phyloP scores from a whole-genome alignment of 2,888 invertebrate species.

The Pasiphila rectangulata region DNA sequence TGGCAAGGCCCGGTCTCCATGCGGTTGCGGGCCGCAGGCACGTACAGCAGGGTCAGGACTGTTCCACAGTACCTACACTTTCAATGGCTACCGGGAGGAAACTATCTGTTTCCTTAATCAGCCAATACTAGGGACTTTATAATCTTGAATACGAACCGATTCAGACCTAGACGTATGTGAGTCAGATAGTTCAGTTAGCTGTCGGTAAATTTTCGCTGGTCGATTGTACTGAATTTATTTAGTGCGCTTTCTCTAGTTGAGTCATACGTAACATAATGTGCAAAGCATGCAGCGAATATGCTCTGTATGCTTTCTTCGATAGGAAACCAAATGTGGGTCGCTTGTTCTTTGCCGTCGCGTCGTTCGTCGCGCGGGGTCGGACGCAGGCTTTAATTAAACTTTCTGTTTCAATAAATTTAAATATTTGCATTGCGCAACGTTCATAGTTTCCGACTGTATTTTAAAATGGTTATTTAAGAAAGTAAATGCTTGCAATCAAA shows the following conservation, averaged over 20 bases:
- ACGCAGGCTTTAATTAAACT: no score
- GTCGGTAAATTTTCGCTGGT: neutral
- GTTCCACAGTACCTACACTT: constrained; percentile 12
- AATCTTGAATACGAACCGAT: neutral
- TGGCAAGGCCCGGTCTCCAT: constrained; percentile 25
- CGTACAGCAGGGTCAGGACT: neutral
- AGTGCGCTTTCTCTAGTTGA: constrained; percentile 23
- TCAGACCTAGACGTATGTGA: neutral
- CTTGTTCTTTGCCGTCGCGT: constrained; percentile 14
- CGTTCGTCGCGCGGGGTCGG: no score
- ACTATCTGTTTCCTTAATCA: neutral
- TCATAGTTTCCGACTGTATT: no score
- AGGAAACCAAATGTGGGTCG: constrained; percentile 18
- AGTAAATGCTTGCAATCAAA: no score
- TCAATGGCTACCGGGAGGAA: constrained; percentile 12
- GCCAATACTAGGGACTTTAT: neutral
- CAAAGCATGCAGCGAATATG: constrained; percentile 18
- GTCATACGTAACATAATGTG: constrained; percentile 15
- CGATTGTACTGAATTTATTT: constrained; percentile 2
- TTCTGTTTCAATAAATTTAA: no score
- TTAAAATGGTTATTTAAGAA: no score
- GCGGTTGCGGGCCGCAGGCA: constrained; percentile 1
- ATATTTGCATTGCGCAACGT: no score
- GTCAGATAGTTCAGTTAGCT: neutral
- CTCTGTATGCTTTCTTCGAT: constrained; percentile 23